Evolutionary conservation across 2,888 invertebrate species (phyloP), one percentile per base, ranked within the genome.

Genomic region (Zeuzera pyrina): DNA sequence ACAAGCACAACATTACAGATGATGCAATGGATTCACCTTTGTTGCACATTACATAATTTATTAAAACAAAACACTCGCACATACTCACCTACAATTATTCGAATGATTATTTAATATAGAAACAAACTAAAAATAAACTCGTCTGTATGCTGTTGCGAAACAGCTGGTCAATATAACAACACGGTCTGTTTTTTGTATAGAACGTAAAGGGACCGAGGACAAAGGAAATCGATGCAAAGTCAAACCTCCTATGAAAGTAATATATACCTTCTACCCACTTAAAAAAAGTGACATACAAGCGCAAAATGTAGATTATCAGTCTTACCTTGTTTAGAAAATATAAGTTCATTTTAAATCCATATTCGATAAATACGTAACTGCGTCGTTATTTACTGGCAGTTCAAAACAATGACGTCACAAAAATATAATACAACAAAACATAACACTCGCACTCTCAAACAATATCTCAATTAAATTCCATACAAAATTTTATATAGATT

Each of bases 371-470:
- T 72, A 72, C 71, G 72, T 69, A 85, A 87, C 86, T 87, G 87
- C 87, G 87, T 87, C 85, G 86, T 87, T 73, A n/a, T 72, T 56
- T 63, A 67, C 71, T 84, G 73, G 78, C 79, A 79, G 76, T 79
- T 74, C 76, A 76, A 78, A 78, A 78, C 65, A 72, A 74, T 86
- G 87, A 87, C 87, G 87, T 87, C 86, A 87, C 81, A 69, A 63
- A 62, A 56, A 67, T 65, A 73, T 36, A 39, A 36, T 55, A 45
- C 48, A 62, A 49, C 53, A 57, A 60, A 56, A 63, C 63, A 67
- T 65, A 59, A 51, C 63, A 57, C 61, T 62, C 51, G 55, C 59
- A 48, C 53, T 41, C 62, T 53, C 50, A 47, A 42, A 39, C 34
- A 42, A 53, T n/a, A 8, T 6, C 5, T 24, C 5, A 22, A 30